Percentiles rank a stretch among this genome's conserved stretches.
These are phyloP conservation scores for Orussus abietinus DNA, from an alignment of 1,140 invertebrate species.

Conservation along the genomic window DNA sequence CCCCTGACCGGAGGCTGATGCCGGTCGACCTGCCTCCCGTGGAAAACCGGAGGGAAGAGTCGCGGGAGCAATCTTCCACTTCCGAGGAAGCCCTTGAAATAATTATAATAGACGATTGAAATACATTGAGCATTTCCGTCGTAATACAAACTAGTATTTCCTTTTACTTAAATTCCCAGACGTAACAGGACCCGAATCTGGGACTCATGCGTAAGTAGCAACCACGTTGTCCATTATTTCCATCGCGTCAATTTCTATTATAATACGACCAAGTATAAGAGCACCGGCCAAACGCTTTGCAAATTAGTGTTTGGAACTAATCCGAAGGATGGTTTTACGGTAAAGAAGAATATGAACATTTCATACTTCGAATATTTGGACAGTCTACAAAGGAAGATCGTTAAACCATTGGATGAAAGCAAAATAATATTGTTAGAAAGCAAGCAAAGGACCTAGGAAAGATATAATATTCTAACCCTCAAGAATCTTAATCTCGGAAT, in stretches of 20 bases:
- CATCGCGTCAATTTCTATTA: not conserved
- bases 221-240: too few relatives aligned
- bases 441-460: conserved; percentile 7
- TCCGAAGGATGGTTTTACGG: not conserved
- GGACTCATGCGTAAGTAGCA: too few relatives aligned
- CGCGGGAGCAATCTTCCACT: too few relatives aligned
- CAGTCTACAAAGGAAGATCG: conserved; percentile 1
- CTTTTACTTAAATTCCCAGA: too few relatives aligned
- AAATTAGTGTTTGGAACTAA: not conserved
- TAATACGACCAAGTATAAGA: not conserved
- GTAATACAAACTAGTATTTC: too few relatives aligned
- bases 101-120: too few relatives aligned
- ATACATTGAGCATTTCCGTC: too few relatives aligned
- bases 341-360: conserved; percentile 2
- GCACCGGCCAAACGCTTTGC: not conserved
- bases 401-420: not conserved
- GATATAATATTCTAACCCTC: conserved; percentile 8
- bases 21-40: too few relatives aligned
- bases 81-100: too few relatives aligned
- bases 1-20: too few relatives aligned
- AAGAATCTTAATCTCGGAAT: conserved; percentile 6
- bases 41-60: too few relatives aligned
- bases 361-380: conserved; percentile 9
- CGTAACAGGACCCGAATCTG: too few relatives aligned
- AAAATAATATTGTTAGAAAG: conserved; percentile 8